A percentile compares a stretch with the other conserved stretches of the same genome.
phyloP scores from a whole-genome alignment of 1,140 invertebrate genomes.

The silkworm (Bombyx mori) region DNA sequence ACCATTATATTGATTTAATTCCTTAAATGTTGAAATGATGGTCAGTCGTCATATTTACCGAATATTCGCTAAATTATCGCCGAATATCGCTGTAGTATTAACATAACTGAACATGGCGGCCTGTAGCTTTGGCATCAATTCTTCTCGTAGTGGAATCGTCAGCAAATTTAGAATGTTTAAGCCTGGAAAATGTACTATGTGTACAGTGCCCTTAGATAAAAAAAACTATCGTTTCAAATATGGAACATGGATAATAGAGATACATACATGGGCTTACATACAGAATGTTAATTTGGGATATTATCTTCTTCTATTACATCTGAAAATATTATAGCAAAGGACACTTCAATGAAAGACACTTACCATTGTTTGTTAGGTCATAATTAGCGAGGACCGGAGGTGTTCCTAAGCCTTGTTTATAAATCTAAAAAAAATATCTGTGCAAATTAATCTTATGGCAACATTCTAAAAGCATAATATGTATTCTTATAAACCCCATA shows the following conservation, averaged over 20 bases:
- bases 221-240: no score
- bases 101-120: slow-evolving; percentile 32
- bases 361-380: slow-evolving; percentile 33
- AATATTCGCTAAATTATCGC: slow-evolving; percentile 19
- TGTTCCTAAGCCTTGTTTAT: slow-evolving; percentile 11
- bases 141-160: slow-evolving; percentile 26
- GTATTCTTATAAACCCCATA: no score
- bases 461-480: neutral
- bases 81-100: slow-evolving; percentile 37
- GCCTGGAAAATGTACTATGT: slow-evolving; percentile 12
- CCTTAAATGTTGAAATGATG: neutral
- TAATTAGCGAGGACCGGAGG: slow-evolving; percentile 44
- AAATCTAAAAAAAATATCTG: slow-evolving; percentile 30
- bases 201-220: no score
- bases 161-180: slow-evolving; percentile 23
- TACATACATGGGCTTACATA: no score
- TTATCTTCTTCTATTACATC: no score
- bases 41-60: slow-evolving; percentile 17
- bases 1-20: neutral
- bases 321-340: neutral
- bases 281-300: no score
- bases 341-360: slow-evolving; percentile 1
- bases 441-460: no score
- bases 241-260: no score
- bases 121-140: slow-evolving; percentile 38